phyloP scores from a whole-genome alignment of 1,140 invertebrate species.

The Hylaeus volcanicus region DNA sequence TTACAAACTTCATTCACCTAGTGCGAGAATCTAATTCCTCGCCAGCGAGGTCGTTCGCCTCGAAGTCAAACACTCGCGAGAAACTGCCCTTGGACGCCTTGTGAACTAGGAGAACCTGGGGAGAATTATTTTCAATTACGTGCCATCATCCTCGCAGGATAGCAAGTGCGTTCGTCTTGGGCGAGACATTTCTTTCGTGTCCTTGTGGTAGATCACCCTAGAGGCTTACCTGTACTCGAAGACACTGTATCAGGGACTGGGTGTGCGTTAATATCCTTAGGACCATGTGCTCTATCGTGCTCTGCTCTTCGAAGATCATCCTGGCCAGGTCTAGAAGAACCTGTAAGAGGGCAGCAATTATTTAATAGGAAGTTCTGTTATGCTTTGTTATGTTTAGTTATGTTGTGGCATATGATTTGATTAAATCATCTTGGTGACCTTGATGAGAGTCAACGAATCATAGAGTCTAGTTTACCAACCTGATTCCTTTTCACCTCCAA shows the following conservation, averaged over 20 bases:
- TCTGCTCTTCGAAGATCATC: constrained; percentile 98
- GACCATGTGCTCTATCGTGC: constrained; percentile 97
- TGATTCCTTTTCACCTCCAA: constrained; percentile 97
- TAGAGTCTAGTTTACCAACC: constrained; percentile 75
- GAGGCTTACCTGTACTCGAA: constrained; percentile 90
- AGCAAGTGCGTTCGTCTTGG: not conserved
- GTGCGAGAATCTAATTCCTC: constrained; percentile 89
- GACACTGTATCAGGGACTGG: constrained; percentile 95
- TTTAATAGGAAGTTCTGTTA: no score
- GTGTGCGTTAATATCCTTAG: constrained; percentile 96
- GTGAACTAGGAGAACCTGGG: constrained; percentile 91
- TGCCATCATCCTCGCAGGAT: no score
- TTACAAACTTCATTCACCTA: constrained; percentile 81
- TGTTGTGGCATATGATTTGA: no score
- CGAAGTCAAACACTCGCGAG: constrained; percentile 94
- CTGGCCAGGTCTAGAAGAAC: constrained; percentile 95
- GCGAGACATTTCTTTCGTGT: not conserved
- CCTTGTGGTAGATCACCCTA: not conserved
- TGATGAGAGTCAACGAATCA: no score
- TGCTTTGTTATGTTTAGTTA: no score
- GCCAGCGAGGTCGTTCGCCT: constrained; percentile 88
- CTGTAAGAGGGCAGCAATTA: constrained; percentile 70
- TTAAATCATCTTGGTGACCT: no score
- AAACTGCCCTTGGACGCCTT: constrained; percentile 94
- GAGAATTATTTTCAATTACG: not conserved